phyloP scores from a whole-genome alignment of 2,113 vertebrate species.

The Plotosus lineatus region DNA sequence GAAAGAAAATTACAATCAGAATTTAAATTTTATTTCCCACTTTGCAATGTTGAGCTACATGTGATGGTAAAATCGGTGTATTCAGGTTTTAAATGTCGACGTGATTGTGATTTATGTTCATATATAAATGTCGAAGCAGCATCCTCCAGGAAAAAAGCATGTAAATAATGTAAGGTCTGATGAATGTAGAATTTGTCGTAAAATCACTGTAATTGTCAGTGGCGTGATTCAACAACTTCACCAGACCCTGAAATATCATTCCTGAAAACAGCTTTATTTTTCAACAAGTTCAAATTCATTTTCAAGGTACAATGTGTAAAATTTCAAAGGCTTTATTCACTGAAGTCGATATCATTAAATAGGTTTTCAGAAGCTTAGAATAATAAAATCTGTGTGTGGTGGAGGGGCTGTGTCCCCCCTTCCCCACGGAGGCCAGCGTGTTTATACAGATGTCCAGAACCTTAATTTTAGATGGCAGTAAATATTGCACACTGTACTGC shows the following conservation, averaged over 20 bases:
- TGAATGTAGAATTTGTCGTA: background rate
- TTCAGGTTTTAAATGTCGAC: slow-evolving; percentile 7
- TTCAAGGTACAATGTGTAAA: too few relatives aligned
- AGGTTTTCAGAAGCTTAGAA: too few relatives aligned
- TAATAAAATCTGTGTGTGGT: too few relatives aligned
- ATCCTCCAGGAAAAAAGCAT: background rate
- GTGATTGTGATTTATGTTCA: background rate
- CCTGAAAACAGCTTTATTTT: slow-evolving; percentile 25
- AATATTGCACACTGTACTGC: slow-evolving; percentile 22
- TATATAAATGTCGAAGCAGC: background rate
- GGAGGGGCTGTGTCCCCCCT: too few relatives aligned
- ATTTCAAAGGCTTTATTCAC: too few relatives aligned
- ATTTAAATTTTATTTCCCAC: background rate
- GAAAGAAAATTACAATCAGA: background rate
- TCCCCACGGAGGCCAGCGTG: too few relatives aligned
- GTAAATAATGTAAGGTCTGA: background rate
- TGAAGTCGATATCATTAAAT: too few relatives aligned
- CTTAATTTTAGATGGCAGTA: too few relatives aligned
- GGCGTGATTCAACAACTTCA: background rate
- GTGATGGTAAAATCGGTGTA: background rate
- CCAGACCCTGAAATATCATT: slow-evolving; percentile 4
- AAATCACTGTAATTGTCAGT: background rate
- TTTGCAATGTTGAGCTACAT: background rate
- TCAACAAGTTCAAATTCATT: background rate
- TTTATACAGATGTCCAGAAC: too few relatives aligned